phyloP scores from a whole-genome alignment of 2,797 vertebrate genomes.

The Rhincodon typus region DNA sequence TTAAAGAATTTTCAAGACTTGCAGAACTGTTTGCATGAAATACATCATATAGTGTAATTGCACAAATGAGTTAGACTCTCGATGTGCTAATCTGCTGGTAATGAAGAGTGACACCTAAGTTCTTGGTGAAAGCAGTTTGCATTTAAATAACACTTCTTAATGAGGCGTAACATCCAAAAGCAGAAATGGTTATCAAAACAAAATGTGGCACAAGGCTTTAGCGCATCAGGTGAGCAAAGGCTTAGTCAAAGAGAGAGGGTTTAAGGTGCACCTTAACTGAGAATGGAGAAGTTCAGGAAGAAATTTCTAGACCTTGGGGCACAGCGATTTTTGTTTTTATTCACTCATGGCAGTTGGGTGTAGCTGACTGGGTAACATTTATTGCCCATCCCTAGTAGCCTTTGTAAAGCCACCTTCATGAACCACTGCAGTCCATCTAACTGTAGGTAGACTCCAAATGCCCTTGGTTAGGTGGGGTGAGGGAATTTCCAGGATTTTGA shows the following conservation, averaged over 20 bases:
- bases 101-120: neutral
- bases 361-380: too few relatives aligned
- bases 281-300: neutral
- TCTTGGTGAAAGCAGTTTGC: neutral
- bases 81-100: neutral
- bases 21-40: neutral
- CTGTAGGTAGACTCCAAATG: too few relatives aligned
- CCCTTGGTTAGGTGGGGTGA: too few relatives aligned
- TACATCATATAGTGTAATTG: neutral
- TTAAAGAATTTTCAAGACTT: neutral
- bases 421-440: too few relatives aligned
- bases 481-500: too few relatives aligned
- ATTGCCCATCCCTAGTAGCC: too few relatives aligned
- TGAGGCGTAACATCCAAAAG: neutral
- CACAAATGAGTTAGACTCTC: neutral
- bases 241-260: neutral
- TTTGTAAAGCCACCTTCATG: too few relatives aligned
- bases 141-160: neutral
- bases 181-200: neutral
- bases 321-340: too few relatives aligned
- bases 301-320: neutral
- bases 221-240: neutral
- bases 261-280: neutral
- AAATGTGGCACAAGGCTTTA: neutral
- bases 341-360: too few relatives aligned